Evolutionary conservation across 2,797 vertebrate species (phyloP), one percentile per base, ranked within the genome.

Genomic region (Centroberyx gerrardi): DNA sequence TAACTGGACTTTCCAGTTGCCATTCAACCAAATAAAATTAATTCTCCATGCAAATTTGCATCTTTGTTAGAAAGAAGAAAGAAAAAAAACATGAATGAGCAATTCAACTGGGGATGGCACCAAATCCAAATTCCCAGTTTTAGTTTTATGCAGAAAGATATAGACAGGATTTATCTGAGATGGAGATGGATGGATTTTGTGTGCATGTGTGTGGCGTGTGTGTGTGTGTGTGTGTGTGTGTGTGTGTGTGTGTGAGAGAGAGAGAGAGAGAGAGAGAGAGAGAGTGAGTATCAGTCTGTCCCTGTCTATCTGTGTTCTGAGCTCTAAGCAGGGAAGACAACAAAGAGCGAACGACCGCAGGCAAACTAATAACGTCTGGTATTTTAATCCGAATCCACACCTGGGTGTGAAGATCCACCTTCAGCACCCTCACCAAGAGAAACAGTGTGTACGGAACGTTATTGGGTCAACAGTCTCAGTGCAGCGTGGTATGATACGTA

Each of bases 1-100:
- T 76, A 74, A 91, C 81, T 75, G 74, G 84, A 89, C 77, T 62
- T 79, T 82, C 53, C 75, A 74, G 80, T 78, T 84, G 65, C 68
- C 76, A 80, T 87, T 90, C 66, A 90, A 68, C 71, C 80, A 73
- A 81, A 68, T 77, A 68, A 82, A 85, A 90, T 89, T 38, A 69
- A 80, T 86, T 87, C 33, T 65, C 44, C 62, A 76, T 80, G 84
- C 75, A 80, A 87, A 84, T 87, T 61, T 0, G 10, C 60, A 55
- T 74, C 62, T 68, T 86, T 79, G 22, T 62, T 7, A 51, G 31
- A 22, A 52, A 66, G 38, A 48, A 12, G 18, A 15, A 51, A 46
- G 15, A 70, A 28, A 10, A 36, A n/a, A 55, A 66, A n/a, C 46
- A 65, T 10, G 48, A 66, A 68, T 55, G 63, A 66, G 74, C 40